Conservation (phyloP, 2,888 invertebrate genomes). For the Melieria crassipennis region DNA sequence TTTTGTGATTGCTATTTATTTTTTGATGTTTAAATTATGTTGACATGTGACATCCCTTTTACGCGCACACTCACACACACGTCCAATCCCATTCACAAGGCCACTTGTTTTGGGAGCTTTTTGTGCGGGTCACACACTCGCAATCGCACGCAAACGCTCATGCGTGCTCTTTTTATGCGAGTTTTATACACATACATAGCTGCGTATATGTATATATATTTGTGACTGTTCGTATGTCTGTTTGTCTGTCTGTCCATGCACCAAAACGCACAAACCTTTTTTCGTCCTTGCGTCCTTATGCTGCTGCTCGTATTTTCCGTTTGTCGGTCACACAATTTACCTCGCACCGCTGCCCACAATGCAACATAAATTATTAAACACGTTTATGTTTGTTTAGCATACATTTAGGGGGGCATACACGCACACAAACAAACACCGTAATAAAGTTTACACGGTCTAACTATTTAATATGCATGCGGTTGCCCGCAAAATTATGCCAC, state of each 20-base stretch:
- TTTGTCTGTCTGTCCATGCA: too few relatives aligned
- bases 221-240: not conserved
- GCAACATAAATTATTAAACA: constrained; percentile 60
- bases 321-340: not conserved
- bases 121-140: constrained; percentile 26
- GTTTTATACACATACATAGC: not conserved
- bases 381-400: constrained; percentile 58
- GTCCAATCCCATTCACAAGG: not conserved
- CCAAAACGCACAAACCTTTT: too few relatives aligned
- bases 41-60: constrained; percentile 51
- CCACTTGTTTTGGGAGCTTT: constrained; percentile 30
- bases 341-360: constrained; percentile 29
- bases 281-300: too few relatives aligned
- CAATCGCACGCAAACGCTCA: constrained; percentile 3
- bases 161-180: not conserved
- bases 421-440: constrained; percentile 41
- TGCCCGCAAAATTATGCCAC: constrained; percentile 61
- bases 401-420: constrained; percentile 45
- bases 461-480: constrained; percentile 48
- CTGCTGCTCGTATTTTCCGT: constrained; percentile 14
- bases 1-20: constrained; percentile 9
- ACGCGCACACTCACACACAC: not conserved
- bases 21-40: constrained; percentile 55
- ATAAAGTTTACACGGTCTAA: constrained; percentile 42
- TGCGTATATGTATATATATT: not conserved